Base-by-base conservation (phyloP, 92 coral and sea anemone species). In the Heliopora coerulea region DNA sequence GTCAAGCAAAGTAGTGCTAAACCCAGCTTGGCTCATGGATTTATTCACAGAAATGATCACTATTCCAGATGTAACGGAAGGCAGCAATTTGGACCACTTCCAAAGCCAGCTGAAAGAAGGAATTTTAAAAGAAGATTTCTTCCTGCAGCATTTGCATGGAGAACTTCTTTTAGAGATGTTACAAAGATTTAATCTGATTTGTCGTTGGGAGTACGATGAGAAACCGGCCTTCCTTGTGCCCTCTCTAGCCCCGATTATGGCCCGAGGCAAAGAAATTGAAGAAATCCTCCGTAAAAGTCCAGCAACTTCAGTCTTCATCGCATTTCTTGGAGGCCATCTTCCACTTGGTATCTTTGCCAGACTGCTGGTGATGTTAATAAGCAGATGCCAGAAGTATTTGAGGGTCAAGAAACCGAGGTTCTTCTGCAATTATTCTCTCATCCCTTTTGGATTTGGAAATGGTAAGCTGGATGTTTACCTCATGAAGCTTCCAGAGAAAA, bases 21-120 rank as follows among this genome's bases (percentile, higher is more conserved):
- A 85, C 52, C 68, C 79, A 7, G 84, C 74, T 56, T 88, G 92
- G 89, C 61, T 88, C 41, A 49, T 85, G 21, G 84, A 88, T 70
- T 34, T 81, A 34, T 46, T 88, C 20, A 83, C 75, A 8, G 31
- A 80, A 24, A 74, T 88, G 14, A 78, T 88, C 32, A 88, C 92
- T 0, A 85, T 88, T 19, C 75, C 63, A 56, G 72, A 78, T 1
- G 26, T 52, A 61, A 33, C 26, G 4, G 30, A 29, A 33, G 20
- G 3, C 40, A 28, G 39, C 12, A 7, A 61, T 61, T 1, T 4
- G 14, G 5, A 13, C 41, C 30, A 34, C 30, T 3, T 10, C 26
- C 58, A 50, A 5, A 37, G 5, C 9, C 58, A 5, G 4, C 20
- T 6, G 7, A 17, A 17, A 6, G 20, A 76, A 7, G 89, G 89